A percentile compares a stretch with the other conserved stretches of the same genome.
Evolutionary conservation across 1,140 invertebrate genomes (phyloP).

Genomic region (Trissolcus basalis): DNA sequence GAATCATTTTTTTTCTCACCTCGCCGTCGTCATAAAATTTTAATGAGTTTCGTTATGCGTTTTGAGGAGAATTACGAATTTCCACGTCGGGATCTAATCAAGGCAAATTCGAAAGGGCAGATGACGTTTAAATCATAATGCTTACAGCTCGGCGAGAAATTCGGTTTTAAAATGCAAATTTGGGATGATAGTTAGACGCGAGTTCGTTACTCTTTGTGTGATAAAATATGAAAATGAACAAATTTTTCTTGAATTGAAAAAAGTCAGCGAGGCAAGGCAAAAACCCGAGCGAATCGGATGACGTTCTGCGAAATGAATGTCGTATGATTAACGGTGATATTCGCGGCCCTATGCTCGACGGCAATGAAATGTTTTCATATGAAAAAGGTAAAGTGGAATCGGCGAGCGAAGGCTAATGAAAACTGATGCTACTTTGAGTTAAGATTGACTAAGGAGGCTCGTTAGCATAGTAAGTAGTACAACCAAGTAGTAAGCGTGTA

Average conservation of each 20-base stretch:
- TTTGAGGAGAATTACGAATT: too few species aligned
- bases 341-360: constrained; percentile 30
- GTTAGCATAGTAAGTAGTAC: constrained; percentile 58
- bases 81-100: too few species aligned
- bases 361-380: constrained; percentile 34
- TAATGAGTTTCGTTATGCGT: too few species aligned
- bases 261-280: constrained; percentile 1
- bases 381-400: constrained; percentile 22
- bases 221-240: constrained; percentile 13
- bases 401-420: constrained; percentile 56
- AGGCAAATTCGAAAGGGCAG: too few species aligned
- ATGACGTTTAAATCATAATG: too few species aligned
- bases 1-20: too few species aligned
- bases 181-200: too few species aligned
- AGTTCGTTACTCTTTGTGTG: too few species aligned
- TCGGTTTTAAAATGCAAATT: too few species aligned
- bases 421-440: constrained; percentile 60
- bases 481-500: constrained; percentile 50
- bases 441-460: constrained; percentile 58
- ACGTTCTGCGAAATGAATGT: constrained; percentile 44
- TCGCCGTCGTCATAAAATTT: constrained; percentile 16
- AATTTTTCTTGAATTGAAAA: constrained; percentile 31
- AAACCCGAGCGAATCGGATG: constrained; percentile 21
- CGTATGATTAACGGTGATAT: constrained; percentile 40
- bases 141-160: too few species aligned